Conservation (phyloP, 2,113 vertebrate species). For the Xiphophorus maculatus region DNA sequence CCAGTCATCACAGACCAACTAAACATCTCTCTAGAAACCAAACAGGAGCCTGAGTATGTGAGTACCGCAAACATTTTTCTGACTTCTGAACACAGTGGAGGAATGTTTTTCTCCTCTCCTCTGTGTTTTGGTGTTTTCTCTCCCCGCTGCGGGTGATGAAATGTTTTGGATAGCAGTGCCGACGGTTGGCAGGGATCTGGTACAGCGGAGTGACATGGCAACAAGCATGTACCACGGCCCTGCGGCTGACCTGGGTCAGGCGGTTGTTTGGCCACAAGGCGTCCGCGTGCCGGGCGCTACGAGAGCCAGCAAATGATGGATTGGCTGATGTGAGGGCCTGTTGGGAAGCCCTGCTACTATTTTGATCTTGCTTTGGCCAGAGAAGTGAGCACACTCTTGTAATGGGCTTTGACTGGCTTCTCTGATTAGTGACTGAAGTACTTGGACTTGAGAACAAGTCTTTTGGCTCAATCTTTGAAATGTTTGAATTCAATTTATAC, state of each 20-base stretch:
- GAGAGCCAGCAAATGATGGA: constrained; percentile 75
- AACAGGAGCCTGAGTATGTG: constrained; percentile 90
- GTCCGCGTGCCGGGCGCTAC: constrained; percentile 74
- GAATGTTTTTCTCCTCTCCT: constrained; percentile 71
- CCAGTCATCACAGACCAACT: constrained; percentile 84
- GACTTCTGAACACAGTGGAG: constrained; percentile 49
- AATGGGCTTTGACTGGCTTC: constrained; percentile 71
- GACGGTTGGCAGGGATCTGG: constrained; percentile 60
- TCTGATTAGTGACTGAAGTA: constrained; percentile 76
- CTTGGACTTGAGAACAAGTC: constrained; percentile 63
- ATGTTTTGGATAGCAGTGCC: constrained; percentile 69
- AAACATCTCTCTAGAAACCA: constrained; percentile 90
- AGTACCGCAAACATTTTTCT: constrained; percentile 75
- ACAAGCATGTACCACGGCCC: constrained; percentile 66
- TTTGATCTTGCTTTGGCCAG: constrained; percentile 72
- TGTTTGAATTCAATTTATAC: constrained; percentile 62
- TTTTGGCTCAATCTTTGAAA: constrained; percentile 61
- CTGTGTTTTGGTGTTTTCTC: constrained; percentile 72
- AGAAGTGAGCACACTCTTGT: constrained; percentile 71
- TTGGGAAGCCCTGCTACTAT: constrained; percentile 77
- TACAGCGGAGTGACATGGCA: constrained; percentile 67
- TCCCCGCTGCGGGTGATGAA: constrained; percentile 62
- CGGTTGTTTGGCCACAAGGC: constrained; percentile 78
- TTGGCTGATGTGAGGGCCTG: constrained; percentile 72
- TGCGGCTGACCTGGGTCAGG: constrained; percentile 78